Evolutionary conservation across 2,113 vertebrate genomes (phyloP), one percentile per base, ranked within the genome.

Genomic region (Rhombomys opimus): DNA sequence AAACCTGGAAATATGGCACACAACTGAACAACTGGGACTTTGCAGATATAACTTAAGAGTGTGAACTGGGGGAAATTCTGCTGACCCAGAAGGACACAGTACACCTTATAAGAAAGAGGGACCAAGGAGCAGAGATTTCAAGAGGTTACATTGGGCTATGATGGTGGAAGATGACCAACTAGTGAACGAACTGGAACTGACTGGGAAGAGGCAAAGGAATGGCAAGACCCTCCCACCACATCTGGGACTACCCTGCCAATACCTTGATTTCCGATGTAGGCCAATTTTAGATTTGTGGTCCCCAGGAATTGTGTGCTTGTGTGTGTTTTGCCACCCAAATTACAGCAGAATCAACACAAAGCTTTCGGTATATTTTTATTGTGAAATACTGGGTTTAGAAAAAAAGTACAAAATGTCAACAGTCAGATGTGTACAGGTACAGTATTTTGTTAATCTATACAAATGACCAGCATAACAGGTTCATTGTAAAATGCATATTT

Each of bases 331-430:
- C 84, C 67, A 93, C 78, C 59, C 41, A 65, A 15, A 17, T 70
- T 89, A 72, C 3, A 63, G 32, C 32, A 96, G 50, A 52, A 86
- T 50, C 67, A 93, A 87, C 59, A 95, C n/a, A 78, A 93, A 80
- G 96, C 57, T 99, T 99, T 98, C 99, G 98, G 98, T 96, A 98
- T 98, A 98, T 97, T 99, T 99, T 99, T 99, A 99, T 99, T 99
- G 99, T 99, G 99, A 99, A 99, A 99, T 99, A 98, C 98, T 98
- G 98, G 98, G 98, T 99, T 99, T 99, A 99, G 99, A 98, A 99
- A 99, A 86, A 99, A 99, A 99, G 99, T 99, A 99, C 99, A 99
- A 99, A 99, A 99, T 98, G 99, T 97, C 98, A 98, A 98, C 82
- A 98, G 98, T 98, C 99, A 97, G 98, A 98, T 98, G 99, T 99